Evolutionary conservation across 2,113 vertebrate species (phyloP).

Genomic region (Semnornis frantzii): DNA sequence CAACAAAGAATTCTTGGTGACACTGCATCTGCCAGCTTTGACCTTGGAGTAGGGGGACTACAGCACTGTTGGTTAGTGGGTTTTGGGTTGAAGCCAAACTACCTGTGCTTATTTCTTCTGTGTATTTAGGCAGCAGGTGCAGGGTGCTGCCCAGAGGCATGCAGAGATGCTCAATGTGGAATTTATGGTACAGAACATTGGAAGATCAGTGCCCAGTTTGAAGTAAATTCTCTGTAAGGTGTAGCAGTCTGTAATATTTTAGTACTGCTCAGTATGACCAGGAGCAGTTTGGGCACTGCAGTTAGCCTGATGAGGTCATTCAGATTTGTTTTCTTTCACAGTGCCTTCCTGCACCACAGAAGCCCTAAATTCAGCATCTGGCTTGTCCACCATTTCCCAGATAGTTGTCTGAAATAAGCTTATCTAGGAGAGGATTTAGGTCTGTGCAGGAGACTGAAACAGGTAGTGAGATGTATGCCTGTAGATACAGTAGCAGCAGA

Average conservation of each 20-base stretch:
- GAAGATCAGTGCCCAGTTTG: background rate
- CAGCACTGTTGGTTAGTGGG: background rate
- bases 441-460: background rate
- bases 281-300: background rate
- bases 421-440: background rate
- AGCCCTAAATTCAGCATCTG: background rate
- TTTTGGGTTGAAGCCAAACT: background rate
- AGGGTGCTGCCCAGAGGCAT: background rate
- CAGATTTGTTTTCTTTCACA: background rate
- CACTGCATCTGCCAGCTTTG: background rate
- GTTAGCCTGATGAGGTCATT: background rate
- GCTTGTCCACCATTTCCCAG: background rate
- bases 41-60: background rate
- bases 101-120: background rate
- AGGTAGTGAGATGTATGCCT: background rate
- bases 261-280: background rate
- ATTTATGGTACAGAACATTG: background rate
- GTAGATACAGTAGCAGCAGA: background rate
- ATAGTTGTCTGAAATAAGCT: background rate
- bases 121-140: background rate
- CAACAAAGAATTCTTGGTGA: background rate
- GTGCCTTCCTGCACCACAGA: background rate
- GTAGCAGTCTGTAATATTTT: background rate
- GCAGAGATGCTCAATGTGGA: background rate
- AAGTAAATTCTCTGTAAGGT: background rate